Percentiles rank a stretch among this genome's conserved stretches.
These are phyloP conservation scores for Epizoanthus illoricatus DNA, from an alignment of 92 coral and sea anemone species.

Conservation along the genomic window DNA sequence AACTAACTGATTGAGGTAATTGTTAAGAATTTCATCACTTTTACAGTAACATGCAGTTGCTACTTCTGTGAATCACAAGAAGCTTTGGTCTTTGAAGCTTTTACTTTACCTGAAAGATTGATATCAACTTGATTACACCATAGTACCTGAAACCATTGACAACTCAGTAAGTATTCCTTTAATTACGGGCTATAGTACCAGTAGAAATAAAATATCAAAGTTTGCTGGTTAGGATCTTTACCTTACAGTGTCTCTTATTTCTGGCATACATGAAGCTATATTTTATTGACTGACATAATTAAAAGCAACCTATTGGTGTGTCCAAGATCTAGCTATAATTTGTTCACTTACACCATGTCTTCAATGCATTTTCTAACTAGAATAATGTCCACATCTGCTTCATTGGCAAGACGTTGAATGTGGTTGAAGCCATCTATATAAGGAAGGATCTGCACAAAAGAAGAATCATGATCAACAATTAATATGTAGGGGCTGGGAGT, in stretches of 20 bases:
- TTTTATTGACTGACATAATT: neutral
- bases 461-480: too few species aligned
- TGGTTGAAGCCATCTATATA: slow-evolving; percentile 96
- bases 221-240: too few species aligned
- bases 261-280: too few species aligned
- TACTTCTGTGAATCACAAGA: neutral
- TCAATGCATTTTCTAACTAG: slow-evolving; percentile 89
- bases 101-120: slow-evolving; percentile 85
- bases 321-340: too few species aligned
- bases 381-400: slow-evolving; percentile 89
- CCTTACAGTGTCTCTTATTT: too few species aligned
- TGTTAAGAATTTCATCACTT: too few species aligned
- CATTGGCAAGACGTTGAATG: slow-evolving; percentile 82
- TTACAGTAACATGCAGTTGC: neutral
- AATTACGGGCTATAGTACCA: too few species aligned
- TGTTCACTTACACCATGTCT: slow-evolving; percentile 85
- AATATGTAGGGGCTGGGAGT: too few species aligned
- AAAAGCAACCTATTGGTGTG: neutral
- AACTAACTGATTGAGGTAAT: too few species aligned
- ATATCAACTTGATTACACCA: slow-evolving; percentile 82
- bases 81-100: neutral
- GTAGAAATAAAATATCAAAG: too few species aligned
- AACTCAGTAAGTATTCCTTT: too few species aligned
- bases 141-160: slow-evolving; percentile 60
- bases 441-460: slow-evolving; percentile 69